A percentile compares a stretch with the other conserved stretches of the same genome.
phyloP scores from a whole-genome alignment of 2,888 invertebrate species.

The Apamea crenata region DNA sequence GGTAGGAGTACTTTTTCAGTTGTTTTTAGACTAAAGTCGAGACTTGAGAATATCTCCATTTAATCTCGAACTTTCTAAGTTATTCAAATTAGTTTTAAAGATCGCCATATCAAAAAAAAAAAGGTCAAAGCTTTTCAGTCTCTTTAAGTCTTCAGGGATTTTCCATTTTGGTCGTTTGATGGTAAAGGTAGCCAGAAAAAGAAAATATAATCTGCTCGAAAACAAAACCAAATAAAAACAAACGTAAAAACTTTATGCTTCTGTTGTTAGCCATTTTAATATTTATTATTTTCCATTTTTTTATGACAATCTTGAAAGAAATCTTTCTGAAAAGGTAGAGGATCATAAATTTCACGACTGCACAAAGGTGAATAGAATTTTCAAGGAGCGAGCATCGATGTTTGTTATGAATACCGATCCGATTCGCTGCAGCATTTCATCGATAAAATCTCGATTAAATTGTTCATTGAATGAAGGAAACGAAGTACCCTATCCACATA shows the following conservation, averaged over 20 bases:
- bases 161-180: slow-evolving; percentile 2
- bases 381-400: background rate
- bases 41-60: slow-evolving; percentile 27
- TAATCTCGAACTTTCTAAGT: slow-evolving; percentile 23
- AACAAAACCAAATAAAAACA: slow-evolving; percentile 30
- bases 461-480: slow-evolving; percentile 6
- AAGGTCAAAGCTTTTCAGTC: slow-evolving; percentile 16
- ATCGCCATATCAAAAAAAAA: slow-evolving; percentile 5
- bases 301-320: slow-evolving; percentile 4
- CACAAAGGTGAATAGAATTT: slow-evolving; percentile 15
- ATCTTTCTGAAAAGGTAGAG: background rate
- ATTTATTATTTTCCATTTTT: slow-evolving; percentile 15
- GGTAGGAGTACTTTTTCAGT: background rate
- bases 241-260: slow-evolving; percentile 20
- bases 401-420: background rate
- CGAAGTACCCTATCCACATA: background rate
- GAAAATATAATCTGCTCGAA: background rate
- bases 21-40: slow-evolving; percentile 6
- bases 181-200: background rate
- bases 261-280: slow-evolving; percentile 1
- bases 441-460: slow-evolving; percentile 15
- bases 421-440: slow-evolving; percentile 1
- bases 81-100: slow-evolving; percentile 43
- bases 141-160: slow-evolving; percentile 24
- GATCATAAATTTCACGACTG: slow-evolving; percentile 9